Base-by-base conservation (phyloP, 2,113 vertebrate genomes). In the Spilogale gracilis region DNA sequence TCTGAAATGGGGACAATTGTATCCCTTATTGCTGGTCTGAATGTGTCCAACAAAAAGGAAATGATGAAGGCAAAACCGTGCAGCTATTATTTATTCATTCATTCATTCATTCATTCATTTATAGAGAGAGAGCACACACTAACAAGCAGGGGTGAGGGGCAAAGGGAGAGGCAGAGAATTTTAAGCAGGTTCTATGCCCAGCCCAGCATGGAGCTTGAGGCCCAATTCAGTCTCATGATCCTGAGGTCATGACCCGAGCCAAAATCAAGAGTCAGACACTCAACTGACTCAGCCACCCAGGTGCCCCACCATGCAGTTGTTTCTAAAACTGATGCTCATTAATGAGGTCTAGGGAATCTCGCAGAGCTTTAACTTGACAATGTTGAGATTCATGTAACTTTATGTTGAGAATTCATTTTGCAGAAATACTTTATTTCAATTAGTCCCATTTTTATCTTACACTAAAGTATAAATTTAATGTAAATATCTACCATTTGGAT, bases 401-500 rank as follows among this genome's bases (percentile, higher is more conserved):
- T 81, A 43, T 54, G 17, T 43, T 43, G 48, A 84, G 11, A 84
- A 83, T 56, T 83, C 12, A 52, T 60, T 92, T 95, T 96, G 73
- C 43, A 92, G 58, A 50, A 95, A 94, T 81, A 74, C 69, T 69
- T 96, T 63, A 61, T 85, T 89, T 95, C 74, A 94, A 8, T 32
- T 43, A 71, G 48, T 86, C 30, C 63, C 27, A 63, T 73, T 95
- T 89, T 95, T 74, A 94, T 91, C 63, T 94, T 85, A 52, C 43
- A 95, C 61, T 32, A 48, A 92, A 84, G 13, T 69, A 1, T 45
- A 80, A 86, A 38, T 73, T 93, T 89, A 67, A 85, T 73, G 3
- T 81, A 61, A 92, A 90, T 85, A 71, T 63, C 81, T 65, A 74
- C 50, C 21, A 32, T 80, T 38, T 92, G 60, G 87, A 89, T 69